Base-by-base conservation (phyloP, 2,113 vertebrate species). In the Hylia prasina region DNA sequence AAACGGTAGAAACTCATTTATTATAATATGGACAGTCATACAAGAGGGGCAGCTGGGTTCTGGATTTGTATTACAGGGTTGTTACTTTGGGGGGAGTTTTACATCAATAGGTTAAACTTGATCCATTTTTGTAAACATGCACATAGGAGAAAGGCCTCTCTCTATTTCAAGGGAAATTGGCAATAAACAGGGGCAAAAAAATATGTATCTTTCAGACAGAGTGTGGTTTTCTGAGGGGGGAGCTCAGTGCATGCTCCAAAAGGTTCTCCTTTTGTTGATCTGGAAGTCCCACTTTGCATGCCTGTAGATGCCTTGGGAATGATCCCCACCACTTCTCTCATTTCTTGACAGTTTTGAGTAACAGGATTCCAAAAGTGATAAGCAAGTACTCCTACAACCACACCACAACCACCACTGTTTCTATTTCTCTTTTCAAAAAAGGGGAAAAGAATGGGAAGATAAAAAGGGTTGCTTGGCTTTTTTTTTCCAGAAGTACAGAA, bases 1-100 rank as follows among this genome's bases (percentile, higher is more conserved):
- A 97, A 96, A 98, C 86, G 98, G 98, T 98, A 97, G 61, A 19
- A 69, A 39, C 12, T 10, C 3, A 3, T 5, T 1, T 28, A 3
- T 61, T 64, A 0, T 7, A 10, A 10, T 28, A 10, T 5, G 13
- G 22, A 2, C 15, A 39, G 31, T 31, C 28, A 5, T 3, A 8
- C 5, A 5, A 23, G 12, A 18, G 11, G 35, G 35, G 37, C 7
- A 44, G 3, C 10, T 48, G 58, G 15, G 21, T 21, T 93, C 64
- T 20, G 25, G 27, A 18, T 40, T 79, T 5, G 0, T 30, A 4
- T 28, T 40, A 15, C 7, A 3, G 42, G 4, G 13, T 5, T 42
- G 8, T 48, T 64, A 8, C 17, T 69, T 23, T 22, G 37, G 13
- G 25, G 35, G 21, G 40, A 13, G 19, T 47, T 86, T 45, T 53